These are phyloP conservation scores for Yoshiicerus persimilis DNA, from an alignment of 1,140 invertebrate genomes.

Conservation along the genomic window DNA sequence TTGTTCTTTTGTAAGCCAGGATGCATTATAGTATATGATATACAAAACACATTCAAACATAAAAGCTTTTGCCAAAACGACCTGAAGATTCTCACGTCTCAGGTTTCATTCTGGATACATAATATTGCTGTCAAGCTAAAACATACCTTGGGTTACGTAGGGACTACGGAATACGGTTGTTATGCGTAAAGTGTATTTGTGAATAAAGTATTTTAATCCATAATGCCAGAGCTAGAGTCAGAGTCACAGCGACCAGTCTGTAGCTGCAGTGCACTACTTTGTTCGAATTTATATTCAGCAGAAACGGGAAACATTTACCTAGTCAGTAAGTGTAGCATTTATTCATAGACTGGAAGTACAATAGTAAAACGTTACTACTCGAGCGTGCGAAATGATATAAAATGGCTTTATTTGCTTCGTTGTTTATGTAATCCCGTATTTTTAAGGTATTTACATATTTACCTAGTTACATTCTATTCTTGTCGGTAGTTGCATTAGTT, in stretches of 20 bases:
- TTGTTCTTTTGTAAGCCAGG: background rate
- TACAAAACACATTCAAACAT: background rate
- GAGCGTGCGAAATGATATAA: background rate
- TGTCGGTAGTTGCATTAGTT: background rate
- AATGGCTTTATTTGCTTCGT: background rate
- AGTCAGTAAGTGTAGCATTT: background rate
- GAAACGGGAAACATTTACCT: background rate
- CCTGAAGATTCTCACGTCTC: background rate
- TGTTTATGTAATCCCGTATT: background rate
- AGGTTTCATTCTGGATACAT: background rate
- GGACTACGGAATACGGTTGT: too few relatives aligned
- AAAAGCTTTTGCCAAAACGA: background rate
- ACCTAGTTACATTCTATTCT: constrained; percentile 1
- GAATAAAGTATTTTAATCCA: background rate
- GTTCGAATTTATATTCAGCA: background rate
- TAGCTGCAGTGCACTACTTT: too few relatives aligned
- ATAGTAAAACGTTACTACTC: background rate
- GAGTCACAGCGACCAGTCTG: too few relatives aligned
- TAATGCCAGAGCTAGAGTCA: background rate
- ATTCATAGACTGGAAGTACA: background rate
- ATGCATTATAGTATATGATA: background rate
- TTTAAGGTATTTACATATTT: constrained; percentile 10
- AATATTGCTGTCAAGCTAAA: background rate
- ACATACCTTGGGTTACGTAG: too few relatives aligned
- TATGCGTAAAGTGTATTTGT: too few relatives aligned